phyloP scores from a whole-genome alignment of 2,888 invertebrate species.

The Agriotes lineatus region DNA sequence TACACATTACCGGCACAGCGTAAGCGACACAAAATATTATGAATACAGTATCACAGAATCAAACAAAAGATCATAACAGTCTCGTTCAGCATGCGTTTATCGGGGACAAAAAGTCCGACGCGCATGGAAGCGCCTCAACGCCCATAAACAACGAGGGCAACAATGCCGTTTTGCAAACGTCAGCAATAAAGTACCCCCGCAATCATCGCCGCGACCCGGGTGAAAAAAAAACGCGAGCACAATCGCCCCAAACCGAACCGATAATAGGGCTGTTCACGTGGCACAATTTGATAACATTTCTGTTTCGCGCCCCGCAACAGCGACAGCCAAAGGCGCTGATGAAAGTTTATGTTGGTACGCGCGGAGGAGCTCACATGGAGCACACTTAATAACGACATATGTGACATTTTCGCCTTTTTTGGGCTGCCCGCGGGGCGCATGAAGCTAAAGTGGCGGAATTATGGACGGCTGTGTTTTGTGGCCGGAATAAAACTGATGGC shows the following conservation, averaged over 20 bases:
- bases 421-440: constrained; percentile 21
- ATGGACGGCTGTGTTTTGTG: constrained; percentile 19
- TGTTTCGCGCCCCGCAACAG: not conserved
- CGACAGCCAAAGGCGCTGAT: constrained; percentile 10
- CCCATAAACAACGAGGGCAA: constrained; percentile 44
- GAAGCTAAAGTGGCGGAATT: constrained; percentile 26
- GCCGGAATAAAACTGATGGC: constrained; percentile 6
- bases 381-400: constrained; percentile 43
- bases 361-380: constrained; percentile 21
- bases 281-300: constrained; percentile 36
- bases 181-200: constrained; percentile 40
- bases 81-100: constrained; percentile 21
- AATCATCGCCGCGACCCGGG: constrained; percentile 31
- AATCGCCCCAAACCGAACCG: constrained; percentile 27
- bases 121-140: constrained; percentile 36
- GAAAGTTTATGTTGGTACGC: constrained; percentile 33
- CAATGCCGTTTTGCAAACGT: constrained; percentile 41
- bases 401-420: constrained; percentile 27
- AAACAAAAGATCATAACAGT: constrained; percentile 14
- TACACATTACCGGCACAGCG: not conserved
- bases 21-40: not conserved
- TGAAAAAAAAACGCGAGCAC: constrained; percentile 41
- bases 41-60: constrained; percentile 17
- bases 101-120: constrained; percentile 28
- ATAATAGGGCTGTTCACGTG: constrained; percentile 23